Base-by-base conservation (phyloP, 2,888 invertebrate species). In the Archips crataeganus region DNA sequence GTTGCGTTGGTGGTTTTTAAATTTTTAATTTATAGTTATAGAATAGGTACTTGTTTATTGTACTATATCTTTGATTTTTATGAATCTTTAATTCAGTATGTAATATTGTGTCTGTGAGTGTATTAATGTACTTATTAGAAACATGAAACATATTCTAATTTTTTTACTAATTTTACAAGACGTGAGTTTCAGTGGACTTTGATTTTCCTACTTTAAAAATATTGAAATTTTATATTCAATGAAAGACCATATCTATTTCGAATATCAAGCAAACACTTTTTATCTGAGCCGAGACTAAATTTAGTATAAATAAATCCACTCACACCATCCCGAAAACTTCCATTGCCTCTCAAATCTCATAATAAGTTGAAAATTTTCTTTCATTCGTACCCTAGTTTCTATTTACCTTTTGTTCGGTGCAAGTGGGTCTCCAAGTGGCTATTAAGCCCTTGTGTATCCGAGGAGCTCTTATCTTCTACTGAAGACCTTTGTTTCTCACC, bases 351-450 rank as follows among this genome's bases (percentile, higher is more conserved):
- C n/a, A 34, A 72, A 13, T 70, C 60, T 45, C 34, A 64, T 68
- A 62, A 32, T 34, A 62, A 68, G 36, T 42, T 42, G 60, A 69
- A 73, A 69, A 57, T 67, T 67, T 70, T 73, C 36, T 63, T 67
- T 61, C 51, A 63, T 64, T 59, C 59, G 42, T 63, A 45, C 51
- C 61, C 64, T 45, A 62, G 74, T 51, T 65, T 42, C 64, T 62
- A 75, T 75, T 68, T 51, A 45, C 71, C 76, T 75, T 74, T 78
- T 78, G 78, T 76, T 74, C 68, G 54, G 65, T 34, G 60, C 57
- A 71, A 86, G 82, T 82, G 82, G 83, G 82, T 81, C 79, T 79
- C 75, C 75, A 78, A 84, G 85, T 83, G 81, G 84, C 82, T 83
- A 87, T 89, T 89, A 88, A 79, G 84, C 82, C 78, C 87, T 89